These are phyloP conservation scores for Cheumatopsyche charites DNA, from an alignment of 1,140 invertebrate species.

Conservation along the genomic window DNA sequence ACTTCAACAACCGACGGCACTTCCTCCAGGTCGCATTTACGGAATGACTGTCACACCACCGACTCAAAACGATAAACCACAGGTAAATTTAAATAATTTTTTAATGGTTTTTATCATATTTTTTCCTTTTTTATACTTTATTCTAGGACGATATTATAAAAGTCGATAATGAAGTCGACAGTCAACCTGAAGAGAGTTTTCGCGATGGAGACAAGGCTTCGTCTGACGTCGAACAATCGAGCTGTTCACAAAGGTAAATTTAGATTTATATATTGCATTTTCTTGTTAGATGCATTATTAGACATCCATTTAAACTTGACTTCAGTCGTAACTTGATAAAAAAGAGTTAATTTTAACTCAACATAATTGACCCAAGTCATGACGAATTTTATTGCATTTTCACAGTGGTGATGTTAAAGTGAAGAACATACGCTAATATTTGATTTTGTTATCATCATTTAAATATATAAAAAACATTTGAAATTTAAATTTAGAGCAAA, in stretches of 20 bases:
- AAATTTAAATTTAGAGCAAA: neutral
- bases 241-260: slow-evolving; percentile 35
- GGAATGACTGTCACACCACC: slow-evolving; percentile 79
- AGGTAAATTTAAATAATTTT: slow-evolving; percentile 30
- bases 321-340: no score
- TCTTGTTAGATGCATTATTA: no score
- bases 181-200: slow-evolving; percentile 32
- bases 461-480: no score
- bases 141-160: slow-evolving; percentile 41
- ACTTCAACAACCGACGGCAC: slow-evolving; percentile 74
- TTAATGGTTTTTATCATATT: neutral
- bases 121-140: neutral
- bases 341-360: no score
- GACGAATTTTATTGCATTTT: no score
- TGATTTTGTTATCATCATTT: no score
- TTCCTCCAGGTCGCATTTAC: slow-evolving; percentile 92
- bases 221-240: slow-evolving; percentile 1
- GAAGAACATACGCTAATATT: no score
- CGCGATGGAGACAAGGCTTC: slow-evolving; percentile 27
- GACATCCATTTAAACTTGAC: no score
- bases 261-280: no score
- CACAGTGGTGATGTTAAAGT: no score
- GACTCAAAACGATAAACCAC: slow-evolving; percentile 47
- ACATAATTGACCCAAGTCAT: no score
- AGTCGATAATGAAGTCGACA: slow-evolving; percentile 42